Base-by-base conservation (phyloP, 1,140 invertebrate genomes). In the Centruroides vittatus region DNA sequence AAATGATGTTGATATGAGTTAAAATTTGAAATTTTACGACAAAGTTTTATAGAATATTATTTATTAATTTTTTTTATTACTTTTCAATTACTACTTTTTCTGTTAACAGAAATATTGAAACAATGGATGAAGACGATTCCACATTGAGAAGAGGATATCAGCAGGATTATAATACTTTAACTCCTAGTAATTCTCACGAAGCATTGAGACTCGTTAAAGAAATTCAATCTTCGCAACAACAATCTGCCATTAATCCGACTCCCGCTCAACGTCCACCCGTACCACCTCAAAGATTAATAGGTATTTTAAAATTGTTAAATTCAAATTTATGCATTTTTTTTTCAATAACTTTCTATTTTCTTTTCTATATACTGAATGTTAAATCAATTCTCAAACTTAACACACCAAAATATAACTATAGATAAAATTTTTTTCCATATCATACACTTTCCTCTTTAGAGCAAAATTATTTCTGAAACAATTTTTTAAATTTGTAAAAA, bases 211-310 rank as follows among this genome's bases (percentile, higher is more conserved):
- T 41, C 3, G 8, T 41, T 3, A 41, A 41, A 41, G 41, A 41
- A 6, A 8, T 41, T 41, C 47, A 57, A 55, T 53, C 52, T 12
- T 13, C 55, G 50, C n/a, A n/a, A 35, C n/a, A 52, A 7, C 36
- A 8, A 41, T 35, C 56, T 13, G n/a, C 9, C 4, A 57, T 56
- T 34, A 57, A 60, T 71, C 86, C 86, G 48, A 85, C 85, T 58
- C 87, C 87, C 63, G 87, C 88, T 51, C 82, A 86, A 57, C 78
- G 88, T 70, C 88, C 88, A 57, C 84, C 88, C 58, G 84, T 92
- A 73, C 88, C 88, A 35, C 62, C 66, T 67, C 88, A 90, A 73
- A 84, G 89, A 77, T 80, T 92, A 67, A 90, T 89, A 71, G 86
- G 87, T 77, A 63, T 55, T 56, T 6, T 46, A 56, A n/a, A 13